Base-by-base conservation (phyloP, 2,113 vertebrate genomes). In the Anseranas semipalmata region DNA sequence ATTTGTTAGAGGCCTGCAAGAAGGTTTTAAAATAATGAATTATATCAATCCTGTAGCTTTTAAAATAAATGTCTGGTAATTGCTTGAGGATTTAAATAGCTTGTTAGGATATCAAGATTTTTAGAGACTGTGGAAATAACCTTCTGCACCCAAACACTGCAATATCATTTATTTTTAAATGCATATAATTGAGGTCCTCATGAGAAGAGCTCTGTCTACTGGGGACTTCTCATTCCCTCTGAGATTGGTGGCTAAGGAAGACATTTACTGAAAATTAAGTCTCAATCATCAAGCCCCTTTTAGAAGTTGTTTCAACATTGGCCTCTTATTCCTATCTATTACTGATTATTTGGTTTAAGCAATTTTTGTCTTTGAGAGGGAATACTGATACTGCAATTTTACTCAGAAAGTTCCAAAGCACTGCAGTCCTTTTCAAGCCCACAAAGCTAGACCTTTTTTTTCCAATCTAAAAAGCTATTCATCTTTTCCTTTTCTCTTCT, bases 151-250 rank as follows among this genome's bases (percentile, higher is more conserved):
- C 58, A 77, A 87, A 80, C 19, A 59, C 22, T 62, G 32, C 58
- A 50, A 2, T 92, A 86, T 77, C 11, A 52, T 63, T 91, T 89
- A 62, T 89, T 96, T 94, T 95, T 71, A 90, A 85, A 67, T 58
- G 66, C 6, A 18, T 12, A 39, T 71, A 83, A 84, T 67, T 86
- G 59, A 94, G 6, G 10, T 90, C 12, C n/a, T 62, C 55, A 15
- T 52, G 59, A 80, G 75, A 66, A 90, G 72, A 83, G 19, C 46
- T 85, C 39, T 75, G 79, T 16, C 75, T 79, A 10, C 27, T 71
- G 55, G 27, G 68, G 76, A 43, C n/a, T 59, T 77, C 28, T 66
- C 46, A n/a, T n/a, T 74, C 30, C 32, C n/a, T 74, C 63, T 58
- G 46, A 71, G 28, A 60, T 3, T 62, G 41, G 27, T 45, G 33